Evolutionary conservation across 2,113 vertebrate genomes (phyloP).

Genomic region (Sapayoa aenigma): DNA sequence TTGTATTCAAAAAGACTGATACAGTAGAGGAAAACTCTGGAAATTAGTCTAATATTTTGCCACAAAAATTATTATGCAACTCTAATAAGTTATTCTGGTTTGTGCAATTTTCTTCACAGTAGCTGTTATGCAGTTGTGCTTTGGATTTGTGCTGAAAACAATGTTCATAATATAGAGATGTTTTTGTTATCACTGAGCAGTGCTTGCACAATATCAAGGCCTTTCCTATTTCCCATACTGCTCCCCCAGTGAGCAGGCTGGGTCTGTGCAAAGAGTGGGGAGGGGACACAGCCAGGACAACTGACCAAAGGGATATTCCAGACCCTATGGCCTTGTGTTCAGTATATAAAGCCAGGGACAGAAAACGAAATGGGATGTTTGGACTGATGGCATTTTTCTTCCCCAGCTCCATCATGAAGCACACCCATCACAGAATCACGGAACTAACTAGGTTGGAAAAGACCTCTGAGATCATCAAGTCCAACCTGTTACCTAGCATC

Average conservation of each 20-base stretch:
- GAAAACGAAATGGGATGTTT: fast-evolving
- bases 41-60: background rate
- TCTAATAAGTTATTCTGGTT: background rate
- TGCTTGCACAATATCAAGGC: fast-evolving
- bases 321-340: background rate
- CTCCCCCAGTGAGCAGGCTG: background rate
- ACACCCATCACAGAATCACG: no score
- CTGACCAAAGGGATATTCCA: background rate
- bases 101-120: background rate
- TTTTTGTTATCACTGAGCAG: background rate
- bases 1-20: background rate
- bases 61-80: background rate
- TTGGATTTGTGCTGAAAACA: background rate
- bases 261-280: background rate
- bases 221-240: background rate
- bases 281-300: background rate
- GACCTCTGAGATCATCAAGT: no score
- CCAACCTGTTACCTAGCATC: no score
- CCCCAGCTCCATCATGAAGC: no score
- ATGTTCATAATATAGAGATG: background rate
- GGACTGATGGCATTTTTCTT: background rate
- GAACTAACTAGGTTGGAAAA: no score
- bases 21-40: background rate
- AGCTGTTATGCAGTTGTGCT: background rate
- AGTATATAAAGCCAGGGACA: background rate